Evolutionary conservation across 2,888 invertebrate species (phyloP), one percentile per base, ranked within the genome.

Genomic region (Venusia cambrica): DNA sequence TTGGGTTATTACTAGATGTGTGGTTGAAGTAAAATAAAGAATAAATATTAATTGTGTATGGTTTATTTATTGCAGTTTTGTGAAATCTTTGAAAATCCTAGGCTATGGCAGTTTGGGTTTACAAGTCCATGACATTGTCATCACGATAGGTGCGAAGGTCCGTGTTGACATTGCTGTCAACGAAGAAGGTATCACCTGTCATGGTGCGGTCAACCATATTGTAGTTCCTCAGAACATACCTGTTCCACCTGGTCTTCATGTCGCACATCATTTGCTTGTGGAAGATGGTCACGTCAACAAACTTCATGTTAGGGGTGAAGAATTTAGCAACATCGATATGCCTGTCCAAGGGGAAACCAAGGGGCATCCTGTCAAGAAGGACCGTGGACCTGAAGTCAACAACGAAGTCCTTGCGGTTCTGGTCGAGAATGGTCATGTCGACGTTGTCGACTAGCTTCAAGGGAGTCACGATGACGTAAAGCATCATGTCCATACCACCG

Each of bases 301-400:
- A 90, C 69, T 84, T 89, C 79, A 90, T 90, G 78, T 94, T 94
- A 18, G 92, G 89, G 7, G 91, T 90, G 48, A 85, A 87, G 87
- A 91, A 93, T 42, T 78, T 81, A 26, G 73, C 73, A 22, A 89
- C 79, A 21, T 90, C 81, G 57, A 92, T 88, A 9, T 81, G 78
- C 51, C 92, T 91, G 64, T 94, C 93, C 63, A 94, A 89, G 42
- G 94, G 94, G 88, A 90, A 94, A 31, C 92, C 93, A 57, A 91
- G 83, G 22, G 93, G 89, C 66, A 89, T 88, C 48, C 84, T 88
- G 66, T 94, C 93, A 24, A 91, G 75, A 60, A 81, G 54, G 1
- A 73, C 67, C 33, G 76, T 79, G 7, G 67, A 73, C 43, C 84
- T 76, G 62, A 62, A 77, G 61, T 83, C 81, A 5, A 54, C 34